A percentile compares a stretch with the other conserved stretches of the same genome.
These are phyloP conservation scores for Pseudomyrmex concolor DNA, from an alignment of 1,140 invertebrate species.

Conservation along the genomic window DNA sequence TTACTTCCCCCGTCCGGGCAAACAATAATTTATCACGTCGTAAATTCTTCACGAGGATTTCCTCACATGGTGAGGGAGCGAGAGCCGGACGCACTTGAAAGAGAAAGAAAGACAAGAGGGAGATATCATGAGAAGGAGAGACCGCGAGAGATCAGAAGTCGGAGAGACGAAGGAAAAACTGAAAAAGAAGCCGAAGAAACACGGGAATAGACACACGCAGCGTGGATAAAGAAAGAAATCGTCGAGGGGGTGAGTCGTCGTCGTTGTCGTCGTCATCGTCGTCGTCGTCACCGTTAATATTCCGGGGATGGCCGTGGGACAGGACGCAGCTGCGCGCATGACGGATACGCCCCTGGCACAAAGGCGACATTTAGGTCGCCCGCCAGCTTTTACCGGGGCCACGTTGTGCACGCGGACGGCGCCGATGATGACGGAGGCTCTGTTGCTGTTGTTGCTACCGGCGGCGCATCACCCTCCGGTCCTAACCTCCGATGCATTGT, in stretches of 20 bases:
- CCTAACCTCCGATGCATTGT: slow-evolving; percentile 49
- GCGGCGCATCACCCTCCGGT: slow-evolving; percentile 10
- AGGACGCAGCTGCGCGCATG: slow-evolving; percentile 72
- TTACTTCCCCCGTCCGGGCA: slow-evolving; percentile 13
- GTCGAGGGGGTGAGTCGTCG: slow-evolving; percentile 39
- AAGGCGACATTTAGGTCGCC: slow-evolving; percentile 74
- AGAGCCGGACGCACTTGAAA: slow-evolving; percentile 12
- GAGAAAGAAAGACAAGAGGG: slow-evolving; percentile 42
- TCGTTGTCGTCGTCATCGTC: neutral
- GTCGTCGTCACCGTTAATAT: slow-evolving; percentile 66
- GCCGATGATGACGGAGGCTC: slow-evolving; percentile 39
- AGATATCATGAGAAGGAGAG: slow-evolving; percentile 12
- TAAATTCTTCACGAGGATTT: slow-evolving; percentile 70
- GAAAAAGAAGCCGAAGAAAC: slow-evolving; percentile 5
- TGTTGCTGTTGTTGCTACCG: slow-evolving; percentile 49
- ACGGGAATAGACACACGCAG: neutral
- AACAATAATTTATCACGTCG: slow-evolving; percentile 73
- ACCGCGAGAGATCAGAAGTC: no score
- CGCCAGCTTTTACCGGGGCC: slow-evolving; percentile 70
- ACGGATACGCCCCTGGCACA: slow-evolving; percentile 75
- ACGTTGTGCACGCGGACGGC: slow-evolving; percentile 56
- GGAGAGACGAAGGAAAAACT: slow-evolving; percentile 17
- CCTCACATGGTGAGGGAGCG: slow-evolving; percentile 20
- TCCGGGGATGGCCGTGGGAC: slow-evolving; percentile 69
- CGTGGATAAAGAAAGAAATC: slow-evolving; percentile 51